Evolutionary conservation across 2,113 vertebrate genomes (phyloP).

Genomic region (Cheirogaleus medius): DNA sequence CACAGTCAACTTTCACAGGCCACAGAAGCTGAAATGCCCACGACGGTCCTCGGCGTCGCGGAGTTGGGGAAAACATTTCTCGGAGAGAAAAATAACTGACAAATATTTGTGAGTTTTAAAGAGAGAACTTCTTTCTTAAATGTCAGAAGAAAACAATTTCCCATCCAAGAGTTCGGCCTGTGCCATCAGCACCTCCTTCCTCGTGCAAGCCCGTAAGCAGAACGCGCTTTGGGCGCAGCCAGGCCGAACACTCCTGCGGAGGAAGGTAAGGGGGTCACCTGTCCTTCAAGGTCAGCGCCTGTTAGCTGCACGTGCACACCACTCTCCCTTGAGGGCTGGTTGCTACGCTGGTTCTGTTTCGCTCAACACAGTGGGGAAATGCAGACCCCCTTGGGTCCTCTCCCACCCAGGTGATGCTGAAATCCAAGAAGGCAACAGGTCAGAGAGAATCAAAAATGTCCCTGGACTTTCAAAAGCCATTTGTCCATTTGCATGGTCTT

Average conservation of each 20-base stretch:
- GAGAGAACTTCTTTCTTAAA: background rate
- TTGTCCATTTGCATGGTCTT: background rate
- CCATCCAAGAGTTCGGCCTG: background rate
- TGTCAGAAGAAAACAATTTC: background rate
- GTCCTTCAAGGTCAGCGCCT: background rate
- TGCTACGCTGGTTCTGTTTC: rapidly evolving
- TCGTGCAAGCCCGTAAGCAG: rapidly evolving
- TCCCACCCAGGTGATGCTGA: rapidly evolving
- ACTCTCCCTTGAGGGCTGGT: rapidly evolving
- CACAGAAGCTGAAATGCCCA: slow-evolving; percentile 17
- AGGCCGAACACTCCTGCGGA: rapidly evolving
- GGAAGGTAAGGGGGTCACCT: background rate
- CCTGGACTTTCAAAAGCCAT: background rate
- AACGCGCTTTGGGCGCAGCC: rapidly evolving
- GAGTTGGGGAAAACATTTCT: background rate
- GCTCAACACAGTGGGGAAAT: no score
- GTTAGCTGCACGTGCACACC: rapidly evolving
- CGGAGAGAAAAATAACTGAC: background rate
- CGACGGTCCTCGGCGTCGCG: background rate
- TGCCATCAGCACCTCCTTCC: rapidly evolving
- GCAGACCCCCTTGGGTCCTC: background rate
- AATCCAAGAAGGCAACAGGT: background rate
- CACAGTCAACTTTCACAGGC: slow-evolving; percentile 40
- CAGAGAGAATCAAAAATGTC: background rate
- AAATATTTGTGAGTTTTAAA: background rate